Conservation (phyloP, 2,888 invertebrate species). For the Glyphotaelius pellucidus region DNA sequence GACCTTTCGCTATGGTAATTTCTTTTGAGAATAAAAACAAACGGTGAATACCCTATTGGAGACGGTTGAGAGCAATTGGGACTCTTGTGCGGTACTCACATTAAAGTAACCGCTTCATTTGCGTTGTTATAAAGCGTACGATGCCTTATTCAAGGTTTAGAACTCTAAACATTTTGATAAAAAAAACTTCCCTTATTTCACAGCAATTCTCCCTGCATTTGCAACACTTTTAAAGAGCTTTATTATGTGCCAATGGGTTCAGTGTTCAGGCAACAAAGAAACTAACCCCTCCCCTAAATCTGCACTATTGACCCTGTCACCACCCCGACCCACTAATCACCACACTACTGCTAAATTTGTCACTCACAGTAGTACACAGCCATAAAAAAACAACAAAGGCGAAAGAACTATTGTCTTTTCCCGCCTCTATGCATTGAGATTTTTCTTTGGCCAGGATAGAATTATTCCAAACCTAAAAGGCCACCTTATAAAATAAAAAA, state of each 20-base stretch:
- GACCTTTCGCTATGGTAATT: too few relatives aligned
- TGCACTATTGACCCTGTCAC: conserved; percentile 5
- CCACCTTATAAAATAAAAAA: not conserved
- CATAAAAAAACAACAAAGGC: conserved; percentile 33
- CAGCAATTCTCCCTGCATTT: not conserved
- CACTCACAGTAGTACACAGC: not conserved
- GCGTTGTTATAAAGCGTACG: too few relatives aligned
- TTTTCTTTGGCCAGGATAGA: conserved; percentile 16
- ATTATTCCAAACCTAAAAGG: not conserved
- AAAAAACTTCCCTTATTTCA: not conserved
- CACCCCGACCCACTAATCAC: conserved; percentile 16
- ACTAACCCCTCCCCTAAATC: not conserved
- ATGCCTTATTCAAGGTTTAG: not conserved
- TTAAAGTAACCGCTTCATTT: too few relatives aligned
- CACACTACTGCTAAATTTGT: conserved; percentile 25
- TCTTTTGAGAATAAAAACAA: too few relatives aligned
- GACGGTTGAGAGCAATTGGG: too few relatives aligned
- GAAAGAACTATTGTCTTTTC: conserved; percentile 38
- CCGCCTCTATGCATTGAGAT: conserved; percentile 20
- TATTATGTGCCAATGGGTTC: not conserved
- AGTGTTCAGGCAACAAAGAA: not conserved
- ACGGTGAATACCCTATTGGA: too few relatives aligned
- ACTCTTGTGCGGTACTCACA: too few relatives aligned
- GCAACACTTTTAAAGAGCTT: not conserved
- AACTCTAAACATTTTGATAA: not conserved